A percentile compares a stretch with the other conserved stretches of the same genome.
Evolutionary conservation across 2,797 vertebrate genomes (phyloP).

Genomic region (Falco columbarius): DNA sequence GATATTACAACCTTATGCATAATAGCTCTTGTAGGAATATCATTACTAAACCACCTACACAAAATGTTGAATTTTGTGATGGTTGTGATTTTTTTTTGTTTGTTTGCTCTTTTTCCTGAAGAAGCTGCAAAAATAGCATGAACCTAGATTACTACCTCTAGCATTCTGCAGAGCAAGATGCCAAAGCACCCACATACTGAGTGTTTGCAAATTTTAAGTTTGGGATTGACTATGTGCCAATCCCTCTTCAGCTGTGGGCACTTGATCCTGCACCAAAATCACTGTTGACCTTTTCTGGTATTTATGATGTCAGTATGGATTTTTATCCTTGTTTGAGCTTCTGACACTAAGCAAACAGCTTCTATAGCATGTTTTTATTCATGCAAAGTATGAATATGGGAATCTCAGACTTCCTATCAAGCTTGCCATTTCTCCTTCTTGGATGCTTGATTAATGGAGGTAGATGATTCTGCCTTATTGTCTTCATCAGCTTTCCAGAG

Average conservation of each 20-base stretch:
- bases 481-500: not conserved
- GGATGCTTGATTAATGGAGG: not conserved
- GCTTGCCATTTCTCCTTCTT: not conserved
- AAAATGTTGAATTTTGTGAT: not conserved
- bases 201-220: conserved; percentile 36
- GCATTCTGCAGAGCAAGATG: conserved; percentile 33
- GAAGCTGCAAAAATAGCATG: not conserved
- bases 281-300: conserved; percentile 76
- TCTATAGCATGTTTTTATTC: conserved; percentile 33
- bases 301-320: conserved; percentile 70
- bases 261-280: conserved; percentile 30
- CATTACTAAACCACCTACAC: not conserved
- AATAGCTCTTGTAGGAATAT: not conserved
- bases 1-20: not conserved
- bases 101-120: not conserved
- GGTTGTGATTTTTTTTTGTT: not conserved
- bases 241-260: conserved; percentile 28
- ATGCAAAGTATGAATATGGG: conserved; percentile 13
- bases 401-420: conserved; percentile 30
- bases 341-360: conserved; percentile 69
- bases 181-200: not conserved
- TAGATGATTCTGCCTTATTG: not conserved
- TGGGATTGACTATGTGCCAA: conserved; percentile 56
- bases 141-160: not conserved
- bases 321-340: conserved; percentile 73